Evolutionary conservation across 2,113 vertebrate species (phyloP).

Genomic region (Syngnathoides biaculeatus): DNA sequence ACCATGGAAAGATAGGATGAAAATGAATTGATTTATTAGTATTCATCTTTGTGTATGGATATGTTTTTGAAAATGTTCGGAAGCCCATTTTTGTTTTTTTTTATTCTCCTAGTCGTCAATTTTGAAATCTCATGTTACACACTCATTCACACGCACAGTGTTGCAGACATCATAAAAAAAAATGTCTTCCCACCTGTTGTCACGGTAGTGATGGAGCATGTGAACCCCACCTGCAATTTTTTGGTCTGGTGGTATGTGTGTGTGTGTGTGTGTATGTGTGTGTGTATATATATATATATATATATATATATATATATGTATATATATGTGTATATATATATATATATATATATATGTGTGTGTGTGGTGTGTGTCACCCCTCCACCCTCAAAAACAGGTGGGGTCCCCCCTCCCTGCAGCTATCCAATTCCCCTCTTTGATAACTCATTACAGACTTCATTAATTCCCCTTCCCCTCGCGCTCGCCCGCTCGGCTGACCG

Average conservation of each 20-base stretch:
- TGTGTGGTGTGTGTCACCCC: constrained; percentile 20
- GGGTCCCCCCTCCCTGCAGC: constrained; percentile 55
- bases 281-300: too few species aligned
- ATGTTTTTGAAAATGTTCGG: neutral
- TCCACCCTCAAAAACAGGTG: constrained; percentile 64
- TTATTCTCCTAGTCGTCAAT: constrained; percentile 34
- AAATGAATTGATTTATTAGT: neutral
- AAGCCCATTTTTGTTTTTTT: constrained; percentile 6
- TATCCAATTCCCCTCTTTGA: constrained; percentile 73
- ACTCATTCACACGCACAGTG: constrained; percentile 47
- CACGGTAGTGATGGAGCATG: constrained; percentile 47
- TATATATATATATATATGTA: neutral
- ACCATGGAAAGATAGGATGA: neutral
- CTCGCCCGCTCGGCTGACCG: constrained; percentile 49
- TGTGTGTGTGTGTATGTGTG: constrained; percentile 1
- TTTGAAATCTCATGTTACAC: constrained; percentile 70
- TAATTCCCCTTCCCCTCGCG: constrained; percentile 47
- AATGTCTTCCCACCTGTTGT: constrained; percentile 75
- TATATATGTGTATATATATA: constrained; percentile 1
- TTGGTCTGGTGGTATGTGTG: constrained; percentile 41
- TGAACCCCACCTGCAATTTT: constrained; percentile 73
- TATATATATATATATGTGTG: neutral
- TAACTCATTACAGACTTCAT: constrained; percentile 72
- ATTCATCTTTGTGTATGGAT: neutral
- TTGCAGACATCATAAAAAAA: constrained; percentile 75